Evolutionary conservation across 2,113 vertebrate genomes (phyloP).

Genomic region (Peromyscus leucopus): DNA sequence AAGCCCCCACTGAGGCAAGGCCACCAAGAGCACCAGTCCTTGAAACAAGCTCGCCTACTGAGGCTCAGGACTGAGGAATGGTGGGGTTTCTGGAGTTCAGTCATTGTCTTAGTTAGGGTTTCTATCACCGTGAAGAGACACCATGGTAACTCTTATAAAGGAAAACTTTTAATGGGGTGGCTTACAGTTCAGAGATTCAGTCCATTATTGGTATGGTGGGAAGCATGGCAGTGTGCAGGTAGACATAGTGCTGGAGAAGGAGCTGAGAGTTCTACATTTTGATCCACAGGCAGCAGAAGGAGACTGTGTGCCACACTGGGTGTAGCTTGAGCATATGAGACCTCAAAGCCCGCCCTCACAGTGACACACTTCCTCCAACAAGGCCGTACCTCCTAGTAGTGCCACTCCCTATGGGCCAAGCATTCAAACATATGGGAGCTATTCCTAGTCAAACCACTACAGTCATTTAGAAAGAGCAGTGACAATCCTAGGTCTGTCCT

Average conservation of each 20-base stretch:
- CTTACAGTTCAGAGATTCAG: background rate
- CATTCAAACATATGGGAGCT: background rate
- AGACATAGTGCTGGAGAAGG: background rate
- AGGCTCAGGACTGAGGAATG: background rate
- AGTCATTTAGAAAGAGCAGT: background rate
- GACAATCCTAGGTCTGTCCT: background rate
- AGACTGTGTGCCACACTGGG: background rate
- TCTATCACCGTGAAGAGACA: background rate
- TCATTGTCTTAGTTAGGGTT: background rate
- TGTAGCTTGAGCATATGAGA: background rate
- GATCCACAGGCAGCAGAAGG: background rate
- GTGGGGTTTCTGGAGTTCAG: background rate
- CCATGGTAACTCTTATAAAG: background rate
- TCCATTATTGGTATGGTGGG: background rate
- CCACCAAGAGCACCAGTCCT: background rate
- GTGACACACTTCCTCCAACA: background rate
- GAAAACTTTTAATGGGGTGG: background rate
- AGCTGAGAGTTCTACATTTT: background rate
- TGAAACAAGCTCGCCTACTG: background rate
- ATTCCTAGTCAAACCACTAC: background rate
- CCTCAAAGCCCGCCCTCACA: background rate
- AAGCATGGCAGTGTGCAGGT: background rate
- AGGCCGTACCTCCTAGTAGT: background rate
- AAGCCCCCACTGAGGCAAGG: background rate
- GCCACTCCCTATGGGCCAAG: background rate